Conservation (phyloP, 1,140 invertebrate genomes). For the Drosophila kanapiae region DNA sequence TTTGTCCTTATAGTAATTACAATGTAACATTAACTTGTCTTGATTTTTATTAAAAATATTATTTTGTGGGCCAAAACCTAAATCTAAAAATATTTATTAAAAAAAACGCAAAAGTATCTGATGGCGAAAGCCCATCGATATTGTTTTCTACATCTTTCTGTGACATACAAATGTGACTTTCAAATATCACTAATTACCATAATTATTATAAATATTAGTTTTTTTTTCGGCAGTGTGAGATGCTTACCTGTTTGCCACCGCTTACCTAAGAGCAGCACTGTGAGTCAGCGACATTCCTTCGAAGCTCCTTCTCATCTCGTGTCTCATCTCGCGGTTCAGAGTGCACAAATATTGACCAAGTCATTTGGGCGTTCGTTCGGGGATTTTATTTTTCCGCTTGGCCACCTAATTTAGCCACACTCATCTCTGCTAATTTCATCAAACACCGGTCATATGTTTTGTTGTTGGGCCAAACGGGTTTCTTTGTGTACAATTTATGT, state of each 20-base stretch:
- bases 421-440: constrained; percentile 43
- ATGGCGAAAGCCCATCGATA: no score
- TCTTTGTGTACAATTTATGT: background rate
- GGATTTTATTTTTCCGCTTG: constrained; percentile 37
- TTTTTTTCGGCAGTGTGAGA: constrained; percentile 16
- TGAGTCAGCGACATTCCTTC: constrained; percentile 58
- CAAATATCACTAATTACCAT: background rate
- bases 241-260: constrained; percentile 51
- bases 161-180: no score
- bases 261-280: constrained; percentile 36
- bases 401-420: constrained; percentile 39
- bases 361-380: constrained; percentile 48
- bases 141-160: no score
- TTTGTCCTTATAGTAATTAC: no score
- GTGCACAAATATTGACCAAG: constrained; percentile 70
- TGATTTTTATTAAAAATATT: no score
- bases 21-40: no score
- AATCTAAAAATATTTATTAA: no score
- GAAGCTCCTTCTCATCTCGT: background rate
- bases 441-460: constrained; percentile 11
- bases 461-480: constrained; percentile 29
- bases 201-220: background rate
- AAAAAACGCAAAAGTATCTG: no score
- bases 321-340: constrained; percentile 43
- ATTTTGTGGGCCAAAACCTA: no score